These are phyloP conservation scores for Diuraphis noxia DNA, from an alignment of 1,140 invertebrate species.

Conservation along the genomic window DNA sequence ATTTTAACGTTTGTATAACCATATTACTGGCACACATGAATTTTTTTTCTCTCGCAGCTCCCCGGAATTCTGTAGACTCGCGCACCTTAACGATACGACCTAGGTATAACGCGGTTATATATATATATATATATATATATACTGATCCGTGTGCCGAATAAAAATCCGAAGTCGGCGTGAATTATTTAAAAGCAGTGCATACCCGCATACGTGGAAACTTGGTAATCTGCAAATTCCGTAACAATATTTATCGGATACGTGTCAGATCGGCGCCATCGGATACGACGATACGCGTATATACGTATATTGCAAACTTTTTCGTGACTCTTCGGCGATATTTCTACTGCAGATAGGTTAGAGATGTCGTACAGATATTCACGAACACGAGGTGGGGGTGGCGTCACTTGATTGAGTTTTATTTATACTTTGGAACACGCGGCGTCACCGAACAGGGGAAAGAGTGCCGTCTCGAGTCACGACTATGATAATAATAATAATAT, in stretches of 20 bases:
- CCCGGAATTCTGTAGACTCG: too few relatives aligned
- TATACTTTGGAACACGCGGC: neutral
- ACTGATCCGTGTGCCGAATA: slow-evolving; percentile 10
- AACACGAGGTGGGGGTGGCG: neutral
- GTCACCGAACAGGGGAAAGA: neutral
- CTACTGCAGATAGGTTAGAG: neutral
- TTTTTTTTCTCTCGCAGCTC: neutral
- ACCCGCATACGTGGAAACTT: neutral
- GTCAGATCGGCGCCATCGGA: neutral
- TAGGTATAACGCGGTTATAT: too few relatives aligned
- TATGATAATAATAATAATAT: neutral
- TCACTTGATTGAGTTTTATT: slow-evolving; percentile 20
- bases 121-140: too few relatives aligned
- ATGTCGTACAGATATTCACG: neutral
- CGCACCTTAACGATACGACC: neutral
- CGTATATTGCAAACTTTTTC: neutral
- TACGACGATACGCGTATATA: neutral
- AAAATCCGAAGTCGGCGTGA: neutral
- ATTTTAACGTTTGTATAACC: neutral
- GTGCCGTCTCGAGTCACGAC: neutral
- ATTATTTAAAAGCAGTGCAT: neutral
- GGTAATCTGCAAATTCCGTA: neutral
- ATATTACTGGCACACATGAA: too few relatives aligned
- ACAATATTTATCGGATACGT: neutral
- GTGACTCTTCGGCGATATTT: neutral